Evolutionary conservation across 1,140 invertebrate species (phyloP), one percentile per base, ranked within the genome.

Genomic region (Limonius californicus): DNA sequence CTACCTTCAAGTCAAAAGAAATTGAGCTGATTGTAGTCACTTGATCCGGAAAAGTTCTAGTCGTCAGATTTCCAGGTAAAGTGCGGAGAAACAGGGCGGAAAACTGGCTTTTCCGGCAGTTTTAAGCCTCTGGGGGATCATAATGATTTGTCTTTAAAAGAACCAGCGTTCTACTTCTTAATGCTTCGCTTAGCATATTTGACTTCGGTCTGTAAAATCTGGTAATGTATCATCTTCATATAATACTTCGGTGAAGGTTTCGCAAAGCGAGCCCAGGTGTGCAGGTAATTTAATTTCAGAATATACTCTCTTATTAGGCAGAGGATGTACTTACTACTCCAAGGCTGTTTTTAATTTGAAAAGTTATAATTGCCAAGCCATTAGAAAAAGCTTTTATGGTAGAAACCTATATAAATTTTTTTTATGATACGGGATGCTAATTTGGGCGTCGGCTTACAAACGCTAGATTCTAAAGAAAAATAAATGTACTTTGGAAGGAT

Each of bases 141-240:
- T 39, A 39, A 39, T 39, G 35, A 39, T 39, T 39, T 39, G 35
- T 39, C 35, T 39, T 39, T 39, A 39, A 39, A 39, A 39, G 35
- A 39, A 39, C 35, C 35, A 39, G n/a, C 8, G 35, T 39, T 39
- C 11, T 14, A 39, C 35, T 39, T 39, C 35, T 39, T 39, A 39
- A 39, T 39, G 35, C 35, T 39, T 39, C 35, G 35, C n/a, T 39
- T 39, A 39, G n/a, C 35, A 39, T 39, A 39, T 39, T 39, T 14
- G 35, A 12, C n/a, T 9, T 14, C n/a, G 8, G 35, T 39, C 35
- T 39, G 35, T 39, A 39, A 39, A 39, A 12, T 39, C n/a, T 39
- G n/a, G 11, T 39, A 39, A 39, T 2, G 35, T 14, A 39, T 9
- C 35, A n/a, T 39, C n/a, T 39, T 39, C 7, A 11, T 11, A 39